Evolutionary conservation across 2,797 vertebrate genomes (phyloP).

Genomic region (Okamejei kenojei): DNA sequence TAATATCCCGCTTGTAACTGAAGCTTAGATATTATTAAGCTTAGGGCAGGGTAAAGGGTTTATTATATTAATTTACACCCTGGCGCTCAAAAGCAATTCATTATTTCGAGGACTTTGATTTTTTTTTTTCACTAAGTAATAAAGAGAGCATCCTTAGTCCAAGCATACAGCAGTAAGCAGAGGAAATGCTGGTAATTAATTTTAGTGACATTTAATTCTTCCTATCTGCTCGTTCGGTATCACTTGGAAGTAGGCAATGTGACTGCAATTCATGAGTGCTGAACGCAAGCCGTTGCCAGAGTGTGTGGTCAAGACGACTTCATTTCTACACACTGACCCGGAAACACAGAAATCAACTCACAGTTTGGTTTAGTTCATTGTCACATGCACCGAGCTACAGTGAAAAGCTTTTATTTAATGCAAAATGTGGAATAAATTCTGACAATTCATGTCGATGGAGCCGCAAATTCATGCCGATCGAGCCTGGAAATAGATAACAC

Average conservation of each 20-base stretch:
- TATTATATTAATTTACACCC: not conserved
- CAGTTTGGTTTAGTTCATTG: too few relatives aligned
- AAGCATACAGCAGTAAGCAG: not conserved
- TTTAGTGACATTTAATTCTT: not conserved
- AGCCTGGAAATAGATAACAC: too few relatives aligned
- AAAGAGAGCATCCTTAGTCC: not conserved
- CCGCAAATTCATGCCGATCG: too few relatives aligned
- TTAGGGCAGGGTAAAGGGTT: not conserved
- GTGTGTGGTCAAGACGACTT: not conserved
- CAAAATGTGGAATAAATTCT: too few relatives aligned
- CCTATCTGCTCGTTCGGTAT: not conserved
- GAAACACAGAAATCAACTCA: not conserved
- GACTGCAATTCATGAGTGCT: not conserved
- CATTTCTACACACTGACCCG: not conserved
- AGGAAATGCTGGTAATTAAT: not conserved
- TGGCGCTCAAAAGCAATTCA: not conserved
- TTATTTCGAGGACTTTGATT: not conserved
- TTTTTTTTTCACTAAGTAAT: not conserved
- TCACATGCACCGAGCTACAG: too few relatives aligned
- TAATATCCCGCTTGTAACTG: not conserved
- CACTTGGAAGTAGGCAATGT: not conserved
- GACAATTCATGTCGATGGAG: too few relatives aligned
- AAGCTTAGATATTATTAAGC: not conserved
- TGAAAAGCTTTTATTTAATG: too few relatives aligned
- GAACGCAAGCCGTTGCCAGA: not conserved